Evolutionary conservation across 2,797 vertebrate species (phyloP).

Genomic region (Lagorchestes hirsutus): DNA sequence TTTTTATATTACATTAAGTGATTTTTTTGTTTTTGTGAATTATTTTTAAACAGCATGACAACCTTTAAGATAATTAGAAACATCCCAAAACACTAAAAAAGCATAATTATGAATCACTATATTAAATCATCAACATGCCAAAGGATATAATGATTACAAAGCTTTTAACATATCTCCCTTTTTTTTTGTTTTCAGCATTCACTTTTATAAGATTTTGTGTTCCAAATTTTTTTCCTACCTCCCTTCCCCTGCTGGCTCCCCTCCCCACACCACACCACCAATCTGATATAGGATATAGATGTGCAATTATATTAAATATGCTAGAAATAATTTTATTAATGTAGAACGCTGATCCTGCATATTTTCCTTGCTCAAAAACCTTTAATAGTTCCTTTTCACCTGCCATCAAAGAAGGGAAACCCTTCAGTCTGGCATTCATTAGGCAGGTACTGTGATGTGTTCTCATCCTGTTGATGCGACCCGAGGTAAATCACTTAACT

Average conservation of each 20-base stretch:
- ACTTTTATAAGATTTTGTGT: too few species aligned
- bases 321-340: not conserved
- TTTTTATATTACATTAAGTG: too few species aligned
- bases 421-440: not conserved
- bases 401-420: not conserved
- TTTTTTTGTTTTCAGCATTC: too few species aligned
- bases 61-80: not conserved
- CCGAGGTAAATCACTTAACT: not conserved
- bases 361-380: not conserved
- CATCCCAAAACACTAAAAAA: not conserved
- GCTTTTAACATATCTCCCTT: not conserved
- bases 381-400: not conserved
- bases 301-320: too few species aligned
- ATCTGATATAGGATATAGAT: too few species aligned
- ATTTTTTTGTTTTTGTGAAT: not conserved
- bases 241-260: too few species aligned
- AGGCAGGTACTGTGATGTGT: not conserved
- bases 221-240: too few species aligned
- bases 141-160: not conserved
- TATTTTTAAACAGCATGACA: not conserved
- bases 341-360: not conserved
- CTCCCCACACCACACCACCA: too few species aligned
- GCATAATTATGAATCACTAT: not conserved
- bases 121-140: not conserved
- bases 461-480: not conserved